Evolutionary conservation across 2,797 vertebrate species (phyloP), one percentile per base, ranked within the genome.

Genomic region (Salmo trutta): DNA sequence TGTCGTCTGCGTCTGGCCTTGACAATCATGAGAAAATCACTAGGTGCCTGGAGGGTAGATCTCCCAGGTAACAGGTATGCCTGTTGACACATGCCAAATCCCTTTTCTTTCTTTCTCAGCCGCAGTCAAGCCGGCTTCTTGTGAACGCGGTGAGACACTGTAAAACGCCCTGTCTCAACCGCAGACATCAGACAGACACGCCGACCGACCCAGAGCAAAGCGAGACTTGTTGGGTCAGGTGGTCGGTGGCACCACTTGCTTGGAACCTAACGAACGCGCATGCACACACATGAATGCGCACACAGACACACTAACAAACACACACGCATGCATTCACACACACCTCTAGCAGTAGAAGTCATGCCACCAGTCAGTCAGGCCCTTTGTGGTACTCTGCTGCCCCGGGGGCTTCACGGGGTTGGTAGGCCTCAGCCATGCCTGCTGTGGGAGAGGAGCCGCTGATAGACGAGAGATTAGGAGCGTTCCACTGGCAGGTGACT

Each of bases 21-120:
- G 88, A 92, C 91, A 92, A 88, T 93, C 93, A 93, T 93, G 92
- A 94, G 92, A 94, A 94, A 93, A 93, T 92, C 92, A 94, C 93
- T 86, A 91, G 87, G 84, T 93, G 92, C 91, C 93, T 94, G 79
- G 73, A n/a, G 93, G 91, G 15, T 84, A 86, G 81, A 91, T 91
- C 91, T 93, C 92, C 91, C 89, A 82, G 91, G 93, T 90, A 93
- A 94, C 93, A 94, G 93, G 93, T 94, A 92, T 91, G 83, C 95
- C 86, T 95, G 95, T 95, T 93, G 93, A 94, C 91, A 94, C 94
- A 94, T 81, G 94, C 91, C 86, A 95, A 95, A 94, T 93, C 93
- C 84, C 82, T 47, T 15, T 52, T 70, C 72, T 74, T 72, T 74
- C 41, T 59, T 54, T 27, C 67, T 19, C 33, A 2, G 68, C 56